Percentiles rank a stretch among this genome's conserved stretches.
Conservation (phyloP, 2,888 invertebrate species). For the Clusia tigrina region DNA sequence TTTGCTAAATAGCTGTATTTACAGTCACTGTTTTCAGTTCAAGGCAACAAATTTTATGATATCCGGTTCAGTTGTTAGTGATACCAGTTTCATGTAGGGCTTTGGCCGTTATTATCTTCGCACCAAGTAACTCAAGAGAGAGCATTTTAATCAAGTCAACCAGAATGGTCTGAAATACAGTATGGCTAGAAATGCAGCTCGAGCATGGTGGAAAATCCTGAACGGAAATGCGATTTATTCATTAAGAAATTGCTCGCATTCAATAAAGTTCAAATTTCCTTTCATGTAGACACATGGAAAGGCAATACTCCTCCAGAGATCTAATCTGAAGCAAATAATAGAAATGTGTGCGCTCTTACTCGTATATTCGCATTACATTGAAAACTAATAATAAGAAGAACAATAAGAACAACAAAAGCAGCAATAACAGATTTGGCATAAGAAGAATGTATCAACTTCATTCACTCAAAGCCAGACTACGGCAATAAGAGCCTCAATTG, state of each 20-base stretch:
- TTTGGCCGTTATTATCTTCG: too few species aligned
- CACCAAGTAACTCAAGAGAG: too few species aligned
- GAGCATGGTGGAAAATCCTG: background rate
- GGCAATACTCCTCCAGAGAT: background rate
- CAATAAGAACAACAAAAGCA: background rate
- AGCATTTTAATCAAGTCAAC: too few species aligned
- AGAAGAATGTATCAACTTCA: background rate
- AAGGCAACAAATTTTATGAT: too few species aligned
- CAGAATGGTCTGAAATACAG: background rate
- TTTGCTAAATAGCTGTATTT: too few species aligned
- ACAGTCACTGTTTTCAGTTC: too few species aligned
- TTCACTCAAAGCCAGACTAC: too few species aligned
- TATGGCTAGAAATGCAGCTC: background rate
- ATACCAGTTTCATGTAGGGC: too few species aligned
- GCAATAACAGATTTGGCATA: background rate
- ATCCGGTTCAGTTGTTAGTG: too few species aligned
- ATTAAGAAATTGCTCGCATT: slow-evolving; percentile 43
- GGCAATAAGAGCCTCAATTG: background rate
- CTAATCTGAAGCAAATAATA: background rate
- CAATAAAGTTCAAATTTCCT: slow-evolving; percentile 58
- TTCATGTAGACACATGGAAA: slow-evolving; percentile 37
- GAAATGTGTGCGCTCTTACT: background rate
- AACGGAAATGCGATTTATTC: slow-evolving; percentile 21
- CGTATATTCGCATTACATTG: background rate
- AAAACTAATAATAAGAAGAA: background rate